A percentile compares a stretch with the other conserved stretches of the same genome.
phyloP scores from a whole-genome alignment of 1,140 invertebrate species.

The Popillia japonica region DNA sequence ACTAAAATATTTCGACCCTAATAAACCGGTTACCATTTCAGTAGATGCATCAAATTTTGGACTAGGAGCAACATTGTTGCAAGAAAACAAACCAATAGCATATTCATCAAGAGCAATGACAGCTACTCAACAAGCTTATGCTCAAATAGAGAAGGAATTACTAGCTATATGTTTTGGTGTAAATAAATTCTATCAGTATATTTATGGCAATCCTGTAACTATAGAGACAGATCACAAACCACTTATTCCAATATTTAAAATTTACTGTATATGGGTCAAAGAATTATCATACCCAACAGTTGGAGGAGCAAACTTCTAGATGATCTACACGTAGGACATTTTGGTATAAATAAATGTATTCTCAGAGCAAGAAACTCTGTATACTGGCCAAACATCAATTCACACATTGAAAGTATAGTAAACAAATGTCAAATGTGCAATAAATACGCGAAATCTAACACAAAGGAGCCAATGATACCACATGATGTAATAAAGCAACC shows the following conservation, averaged over 20 bases:
- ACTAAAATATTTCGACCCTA: not conserved
- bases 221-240: too few relatives aligned
- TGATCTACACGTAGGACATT: constrained; percentile 42
- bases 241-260: too few relatives aligned
- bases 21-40: not conserved
- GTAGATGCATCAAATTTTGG: constrained; percentile 56
- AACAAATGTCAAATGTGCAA: constrained; percentile 41
- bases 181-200: constrained; percentile 49
- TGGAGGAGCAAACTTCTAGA: constrained; percentile 36
- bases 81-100: constrained; percentile 53
- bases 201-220: constrained; percentile 53
- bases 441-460: constrained; percentile 42
- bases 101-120: constrained; percentile 58
- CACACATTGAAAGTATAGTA: constrained; percentile 40
- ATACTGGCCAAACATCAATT: constrained; percentile 44
- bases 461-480: constrained; percentile 51
- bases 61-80: constrained; percentile 55
- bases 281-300: constrained; percentile 32
- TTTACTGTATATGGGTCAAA: constrained; percentile 10
- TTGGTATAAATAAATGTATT: constrained; percentile 44
- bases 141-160: constrained; percentile 48
- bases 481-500: constrained; percentile 49
- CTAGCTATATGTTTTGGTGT: constrained; percentile 51
- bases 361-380: constrained; percentile 29
- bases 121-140: constrained; percentile 56